Percentiles rank a stretch among this genome's conserved stretches.
phyloP scores from a whole-genome alignment of 2,888 invertebrate species.

The Heliothis peltigera region DNA sequence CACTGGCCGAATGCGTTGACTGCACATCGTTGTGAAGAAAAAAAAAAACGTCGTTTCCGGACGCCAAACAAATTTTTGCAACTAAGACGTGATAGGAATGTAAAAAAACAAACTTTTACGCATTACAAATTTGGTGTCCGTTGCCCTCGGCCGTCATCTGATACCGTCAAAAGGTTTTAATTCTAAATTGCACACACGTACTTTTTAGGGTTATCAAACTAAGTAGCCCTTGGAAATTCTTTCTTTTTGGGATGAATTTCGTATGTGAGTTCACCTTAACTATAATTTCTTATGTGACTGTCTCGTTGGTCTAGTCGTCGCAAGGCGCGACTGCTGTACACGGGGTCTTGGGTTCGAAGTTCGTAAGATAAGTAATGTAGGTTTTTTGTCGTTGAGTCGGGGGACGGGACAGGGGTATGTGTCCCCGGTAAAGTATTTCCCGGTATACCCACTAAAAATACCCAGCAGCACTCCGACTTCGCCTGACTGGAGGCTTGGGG shows the following conservation, averaged over 20 bases:
- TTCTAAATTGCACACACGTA: constrained; percentile 39
- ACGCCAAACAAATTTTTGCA: constrained; percentile 77
- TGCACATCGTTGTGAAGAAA: constrained; percentile 62
- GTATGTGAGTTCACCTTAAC: no score
- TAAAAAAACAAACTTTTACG: constrained; percentile 38
- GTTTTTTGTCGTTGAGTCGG: no score
- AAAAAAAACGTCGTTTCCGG: constrained; percentile 76
- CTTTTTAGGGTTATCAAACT: constrained; percentile 16
- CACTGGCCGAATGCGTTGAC: constrained; percentile 67
- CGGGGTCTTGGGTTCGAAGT: no score
- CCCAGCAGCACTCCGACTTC: no score
- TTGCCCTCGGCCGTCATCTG: constrained; percentile 11
- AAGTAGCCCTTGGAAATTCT: constrained; percentile 14
- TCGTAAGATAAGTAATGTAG: no score
- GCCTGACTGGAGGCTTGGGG: no score
- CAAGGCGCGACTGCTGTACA: no score
- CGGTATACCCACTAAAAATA: no score
- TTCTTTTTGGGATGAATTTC: not conserved
- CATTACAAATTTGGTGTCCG: constrained; percentile 20
- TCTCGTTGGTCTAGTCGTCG: no score
- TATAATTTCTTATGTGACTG: no score
- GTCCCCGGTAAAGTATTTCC: no score
- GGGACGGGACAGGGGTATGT: no score
- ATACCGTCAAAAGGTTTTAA: constrained; percentile 13
- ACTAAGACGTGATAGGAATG: constrained; percentile 70